Evolutionary conservation across 2,113 vertebrate species (phyloP), one percentile per base, ranked within the genome.

Genomic region (Salvelinus alpinus): DNA sequence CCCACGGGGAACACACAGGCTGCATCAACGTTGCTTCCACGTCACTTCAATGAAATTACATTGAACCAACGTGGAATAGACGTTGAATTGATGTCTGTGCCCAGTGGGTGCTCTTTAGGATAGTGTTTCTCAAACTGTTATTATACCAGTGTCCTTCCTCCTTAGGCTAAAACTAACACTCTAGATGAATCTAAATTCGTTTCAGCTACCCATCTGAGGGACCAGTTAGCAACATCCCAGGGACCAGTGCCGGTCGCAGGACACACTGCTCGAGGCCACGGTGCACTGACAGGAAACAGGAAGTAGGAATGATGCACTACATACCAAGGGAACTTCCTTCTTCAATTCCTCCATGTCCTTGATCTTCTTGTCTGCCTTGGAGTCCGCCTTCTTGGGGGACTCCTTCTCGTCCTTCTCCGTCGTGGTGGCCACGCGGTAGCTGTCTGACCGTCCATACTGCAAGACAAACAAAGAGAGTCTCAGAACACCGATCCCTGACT

Each of bases 391-490:
- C 89, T 97, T 96, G 78, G 94, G 94, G 0, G 95, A 95, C 54
- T 92, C 86, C 80, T 95, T 95, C 79, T 94, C 94, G 76, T 96
- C 94, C 70, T 94, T 94, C 82, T 97, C 96, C 93, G 95, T 93
- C 79, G 95, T 96, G 94, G 96, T 97, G 71, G 96, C 94, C 93
- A 96, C 94, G 74, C 94, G 95, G 83, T 96, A 96, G 91, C 95
- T 97, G 90, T 97, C 96, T 74, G 96, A 97, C 89, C 94, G 93
- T 88, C 96, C 96, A 65, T 95, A 96, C 96, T 97, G 92, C 5
- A 78, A 88, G 80, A 89, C 75, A 85, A 24, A 60, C 38, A 64
- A 59, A 76, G 51, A 71, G 27, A 73, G 27, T 64, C 34, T 27
- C 57, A 72, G 8, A 54, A 38, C 34, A 54, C 31, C 65, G 72